phyloP scores from a whole-genome alignment of 2,113 vertebrate species.

The Caloenas nicobarica region DNA sequence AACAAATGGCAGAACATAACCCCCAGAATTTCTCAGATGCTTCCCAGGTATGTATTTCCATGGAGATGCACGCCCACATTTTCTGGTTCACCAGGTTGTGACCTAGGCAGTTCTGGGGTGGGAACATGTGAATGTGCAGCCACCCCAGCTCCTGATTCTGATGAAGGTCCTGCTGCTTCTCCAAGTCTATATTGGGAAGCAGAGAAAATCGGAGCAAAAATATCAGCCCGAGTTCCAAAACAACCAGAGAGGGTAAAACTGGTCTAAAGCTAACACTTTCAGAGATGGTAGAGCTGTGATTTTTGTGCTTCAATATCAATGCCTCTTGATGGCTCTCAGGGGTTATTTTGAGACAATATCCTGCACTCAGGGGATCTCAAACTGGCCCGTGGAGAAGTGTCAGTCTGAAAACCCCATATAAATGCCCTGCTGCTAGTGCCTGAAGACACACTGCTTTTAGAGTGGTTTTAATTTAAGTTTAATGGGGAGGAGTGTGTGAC shows the following conservation, averaged over 20 bases:
- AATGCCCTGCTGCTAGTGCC: slow-evolving; percentile 13
- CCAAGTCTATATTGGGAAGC: not conserved
- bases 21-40: not conserved
- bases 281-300: not conserved
- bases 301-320: not conserved
- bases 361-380: not conserved
- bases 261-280: not conserved
- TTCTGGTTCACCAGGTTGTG: not conserved
- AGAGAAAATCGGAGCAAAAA: not conserved
- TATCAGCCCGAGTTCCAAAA: not conserved
- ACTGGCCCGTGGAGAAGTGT: not conserved
- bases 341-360: slow-evolving; percentile 34
- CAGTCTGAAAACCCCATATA: not conserved
- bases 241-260: not conserved
- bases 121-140: not conserved
- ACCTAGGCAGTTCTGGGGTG: not conserved
- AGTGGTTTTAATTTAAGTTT: slow-evolving; percentile 39
- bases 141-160: not conserved
- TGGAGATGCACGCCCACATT: not conserved
- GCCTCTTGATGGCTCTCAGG: not conserved
- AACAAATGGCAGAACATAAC: not conserved
- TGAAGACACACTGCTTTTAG: not conserved
- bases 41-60: not conserved
- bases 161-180: not conserved
- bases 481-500: not conserved